phyloP scores from a whole-genome alignment of 2,797 vertebrate genomes.

The Lepilemur septentrionalis region DNA sequence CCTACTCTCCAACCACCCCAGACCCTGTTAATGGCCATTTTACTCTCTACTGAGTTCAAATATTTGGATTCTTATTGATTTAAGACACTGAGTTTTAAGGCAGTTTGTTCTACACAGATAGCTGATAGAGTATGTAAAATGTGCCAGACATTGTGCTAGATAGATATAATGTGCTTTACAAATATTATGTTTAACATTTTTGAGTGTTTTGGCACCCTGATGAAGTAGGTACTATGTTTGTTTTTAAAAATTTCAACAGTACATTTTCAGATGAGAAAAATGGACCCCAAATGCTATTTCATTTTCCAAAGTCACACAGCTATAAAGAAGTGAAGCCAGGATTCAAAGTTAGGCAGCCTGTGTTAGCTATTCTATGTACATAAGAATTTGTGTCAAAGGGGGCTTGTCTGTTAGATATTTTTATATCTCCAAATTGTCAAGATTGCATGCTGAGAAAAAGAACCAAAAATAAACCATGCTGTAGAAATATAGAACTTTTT shows the following conservation, averaged over 20 bases:
- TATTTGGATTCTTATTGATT: neutral
- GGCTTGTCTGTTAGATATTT: constrained; percentile 56
- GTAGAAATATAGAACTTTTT: constrained; percentile 51
- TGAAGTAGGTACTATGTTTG: neutral
- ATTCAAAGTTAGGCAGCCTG: neutral
- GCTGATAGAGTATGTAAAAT: neutral
- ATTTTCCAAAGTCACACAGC: neutral
- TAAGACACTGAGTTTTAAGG: neutral
- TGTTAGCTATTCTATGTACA: neutral
- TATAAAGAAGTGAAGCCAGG: neutral
- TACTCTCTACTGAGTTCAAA: neutral
- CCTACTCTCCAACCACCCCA: neutral
- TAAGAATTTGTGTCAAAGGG: constrained; percentile 42
- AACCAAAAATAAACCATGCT: constrained; percentile 68
- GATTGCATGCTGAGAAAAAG: constrained; percentile 41
- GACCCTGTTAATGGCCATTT: neutral
- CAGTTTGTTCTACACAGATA: neutral
- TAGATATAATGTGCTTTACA: neutral
- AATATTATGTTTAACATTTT: neutral
- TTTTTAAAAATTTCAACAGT: neutral
- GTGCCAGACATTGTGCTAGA: neutral
- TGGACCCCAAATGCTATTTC: neutral
- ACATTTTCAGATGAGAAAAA: constrained; percentile 13
- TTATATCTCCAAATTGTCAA: constrained; percentile 65
- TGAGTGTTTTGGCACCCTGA: neutral